Conservation (phyloP, 2,113 vertebrate species). For the Fregetta grallaria region DNA sequence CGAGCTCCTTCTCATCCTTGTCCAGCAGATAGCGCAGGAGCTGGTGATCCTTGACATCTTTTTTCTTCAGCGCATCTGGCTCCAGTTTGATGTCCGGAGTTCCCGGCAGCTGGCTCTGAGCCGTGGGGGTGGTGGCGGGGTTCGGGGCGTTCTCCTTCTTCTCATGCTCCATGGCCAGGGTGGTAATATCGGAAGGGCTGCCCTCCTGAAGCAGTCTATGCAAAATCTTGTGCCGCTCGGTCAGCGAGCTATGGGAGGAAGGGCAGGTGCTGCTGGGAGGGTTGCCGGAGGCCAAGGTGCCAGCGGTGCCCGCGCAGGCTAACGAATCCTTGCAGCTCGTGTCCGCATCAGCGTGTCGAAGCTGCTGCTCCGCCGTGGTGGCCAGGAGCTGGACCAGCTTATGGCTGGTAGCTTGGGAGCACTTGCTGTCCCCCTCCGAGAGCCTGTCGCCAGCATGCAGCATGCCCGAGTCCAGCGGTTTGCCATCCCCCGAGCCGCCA, state of each 20-base stretch:
- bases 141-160: slow-evolving; percentile 79
- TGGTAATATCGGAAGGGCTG: slow-evolving; percentile 82
- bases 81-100: slow-evolving; percentile 65
- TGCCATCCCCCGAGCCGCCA: slow-evolving; percentile 34
- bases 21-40: slow-evolving; percentile 92
- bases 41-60: slow-evolving; percentile 91
- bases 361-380: slow-evolving; percentile 75
- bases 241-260: slow-evolving; percentile 90
- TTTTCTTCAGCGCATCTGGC: slow-evolving; percentile 73
- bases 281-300: slow-evolving; percentile 54
- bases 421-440: slow-evolving; percentile 72
- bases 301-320: slow-evolving; percentile 56
- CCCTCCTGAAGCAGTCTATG: slow-evolving; percentile 92
- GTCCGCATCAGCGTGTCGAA: slow-evolving; percentile 67
- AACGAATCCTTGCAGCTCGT: slow-evolving; percentile 73
- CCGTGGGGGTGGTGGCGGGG: slow-evolving; percentile 28
- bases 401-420: slow-evolving; percentile 75
- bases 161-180: slow-evolving; percentile 71
- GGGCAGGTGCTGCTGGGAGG: slow-evolving; percentile 80
- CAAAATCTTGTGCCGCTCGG: slow-evolving; percentile 91
- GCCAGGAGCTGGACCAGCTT: slow-evolving; percentile 87
- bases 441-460: slow-evolving; percentile 60
- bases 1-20: slow-evolving; percentile 90
- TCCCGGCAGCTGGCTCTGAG: slow-evolving; percentile 46
- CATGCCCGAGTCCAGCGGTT: slow-evolving; percentile 66